Base-by-base conservation (phyloP, 2,797 vertebrate genomes). In the Clarias pachynema region DNA sequence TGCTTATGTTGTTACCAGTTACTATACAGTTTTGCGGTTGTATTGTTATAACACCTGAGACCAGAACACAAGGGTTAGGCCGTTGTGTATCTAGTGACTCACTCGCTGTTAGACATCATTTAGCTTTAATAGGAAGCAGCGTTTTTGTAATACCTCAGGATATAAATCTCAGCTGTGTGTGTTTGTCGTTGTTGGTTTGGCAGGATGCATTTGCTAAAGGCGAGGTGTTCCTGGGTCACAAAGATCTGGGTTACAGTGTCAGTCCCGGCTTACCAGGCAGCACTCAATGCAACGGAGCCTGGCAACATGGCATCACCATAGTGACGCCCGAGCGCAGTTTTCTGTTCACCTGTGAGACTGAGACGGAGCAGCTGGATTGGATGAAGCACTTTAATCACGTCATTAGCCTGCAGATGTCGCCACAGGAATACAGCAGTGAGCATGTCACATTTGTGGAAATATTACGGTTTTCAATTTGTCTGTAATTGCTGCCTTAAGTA, bases 191-290 rank as follows among this genome's bases (percentile, higher is more conserved):
- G 15, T 82, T 49, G 72, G 40, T 68, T 63, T 29, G 22, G 1
- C 72, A 98, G 97, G 97, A 98, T 0, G 97, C 97, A 0, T 98
- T 97, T 89, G 96, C 97, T 83, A 98, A 97, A 91, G 97, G 97
- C 0, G 97, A 98, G 81, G 96, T 96, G 24, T 98, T 97, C 86
- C 87, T 98, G 85, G 97, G 97, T 34, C 96, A 95, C 92, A 86
- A 79, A 29, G 95, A 96, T 75, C 93, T 96, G 2, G 96, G 96
- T 0, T 98, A 98, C 87, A 92, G 90, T 0, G 94, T 91, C 49
- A 89, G 87, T 8, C 73, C 93, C 0, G 96, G 96, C 24, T 86
- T 97, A n/a, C 95, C 96, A 0, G 22, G 90, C 0, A 93, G 93
- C 72, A 94, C 94, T 34, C 92, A 96, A 90, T 94, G 94, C 85